phyloP scores from a whole-genome alignment of 2,888 invertebrate genomes.

The Tromatobia lineatoria region DNA sequence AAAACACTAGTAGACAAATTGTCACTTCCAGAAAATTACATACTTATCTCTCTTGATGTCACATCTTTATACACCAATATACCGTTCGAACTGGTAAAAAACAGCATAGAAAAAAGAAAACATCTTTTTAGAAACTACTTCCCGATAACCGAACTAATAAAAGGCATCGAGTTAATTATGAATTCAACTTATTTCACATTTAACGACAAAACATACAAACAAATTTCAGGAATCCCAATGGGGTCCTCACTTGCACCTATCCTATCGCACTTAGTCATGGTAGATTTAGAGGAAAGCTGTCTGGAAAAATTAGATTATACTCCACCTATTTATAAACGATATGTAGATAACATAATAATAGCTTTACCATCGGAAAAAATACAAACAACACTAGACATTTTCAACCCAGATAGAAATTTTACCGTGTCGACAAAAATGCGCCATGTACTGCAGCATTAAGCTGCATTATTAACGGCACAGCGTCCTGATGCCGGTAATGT shows the following conservation, averaged over 20 bases:
- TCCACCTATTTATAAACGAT: too few species aligned
- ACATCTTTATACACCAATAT: constrained; percentile 23
- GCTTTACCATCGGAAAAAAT: constrained; percentile 14
- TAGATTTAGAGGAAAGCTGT: too few species aligned
- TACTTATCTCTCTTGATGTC: constrained; percentile 2
- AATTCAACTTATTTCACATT: constrained; percentile 27
- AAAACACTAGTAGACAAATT: background rate
- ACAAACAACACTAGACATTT: background rate
- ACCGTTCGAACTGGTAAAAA: background rate
- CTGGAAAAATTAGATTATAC: too few species aligned
- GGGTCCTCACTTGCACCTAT: constrained; percentile 29
- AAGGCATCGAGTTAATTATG: constrained; percentile 18
- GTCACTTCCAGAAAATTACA: background rate
- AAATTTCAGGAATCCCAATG: constrained; percentile 22
- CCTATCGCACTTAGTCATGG: constrained; percentile 21
- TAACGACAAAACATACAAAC: constrained; percentile 13
- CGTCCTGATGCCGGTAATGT: too few species aligned
- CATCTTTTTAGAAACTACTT: background rate
- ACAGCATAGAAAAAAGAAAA: constrained; percentile 13
- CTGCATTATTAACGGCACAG: too few species aligned
- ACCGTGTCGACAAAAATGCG: too few species aligned
- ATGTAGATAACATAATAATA: too few species aligned
- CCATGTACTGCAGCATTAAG: too few species aligned
- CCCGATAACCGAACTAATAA: background rate
- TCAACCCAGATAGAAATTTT: too few species aligned